phyloP scores from a whole-genome alignment of 2,888 invertebrate genomes.

The Piscicola geometra region DNA sequence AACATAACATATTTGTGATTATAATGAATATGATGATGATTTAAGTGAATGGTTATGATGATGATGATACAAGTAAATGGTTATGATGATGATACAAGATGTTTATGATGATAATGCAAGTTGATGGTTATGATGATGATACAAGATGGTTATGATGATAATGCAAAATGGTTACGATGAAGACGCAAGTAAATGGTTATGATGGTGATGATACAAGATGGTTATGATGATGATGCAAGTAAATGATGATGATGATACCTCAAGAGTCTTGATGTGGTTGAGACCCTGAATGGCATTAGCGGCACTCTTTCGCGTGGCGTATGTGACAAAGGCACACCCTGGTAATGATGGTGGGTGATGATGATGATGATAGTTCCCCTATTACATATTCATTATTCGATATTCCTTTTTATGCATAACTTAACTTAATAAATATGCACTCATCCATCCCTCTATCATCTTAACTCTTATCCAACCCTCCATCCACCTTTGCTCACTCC shows the following conservation, averaged over 20 bases:
- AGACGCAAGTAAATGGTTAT: background rate
- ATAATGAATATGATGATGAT: too few relatives aligned
- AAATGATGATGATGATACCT: slow-evolving; percentile 20
- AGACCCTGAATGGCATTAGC: slow-evolving; percentile 33
- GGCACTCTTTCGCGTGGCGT: slow-evolving; percentile 33
- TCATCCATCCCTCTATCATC: background rate
- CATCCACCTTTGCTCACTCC: slow-evolving; percentile 36
- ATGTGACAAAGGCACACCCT: slow-evolving; percentile 38
- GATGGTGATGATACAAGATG: too few relatives aligned
- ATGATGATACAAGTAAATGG: too few relatives aligned
- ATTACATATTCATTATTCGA: too few relatives aligned
- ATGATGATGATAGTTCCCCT: too few relatives aligned
- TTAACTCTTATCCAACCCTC: background rate
- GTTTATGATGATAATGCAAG: too few relatives aligned
- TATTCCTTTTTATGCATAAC: too few relatives aligned
- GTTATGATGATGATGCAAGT: background rate
- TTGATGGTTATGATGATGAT: background rate
- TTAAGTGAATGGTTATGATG: too few relatives aligned
- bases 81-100: too few relatives aligned
- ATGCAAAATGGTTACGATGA: background rate
- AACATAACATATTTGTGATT: too few relatives aligned
- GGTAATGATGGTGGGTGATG: background rate
- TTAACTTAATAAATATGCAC: too few relatives aligned
- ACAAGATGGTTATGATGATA: background rate
- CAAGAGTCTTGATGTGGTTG: slow-evolving; percentile 31